Evolutionary conservation across 2,888 invertebrate genomes (phyloP).

Genomic region (Lomographa bimaculata): DNA sequence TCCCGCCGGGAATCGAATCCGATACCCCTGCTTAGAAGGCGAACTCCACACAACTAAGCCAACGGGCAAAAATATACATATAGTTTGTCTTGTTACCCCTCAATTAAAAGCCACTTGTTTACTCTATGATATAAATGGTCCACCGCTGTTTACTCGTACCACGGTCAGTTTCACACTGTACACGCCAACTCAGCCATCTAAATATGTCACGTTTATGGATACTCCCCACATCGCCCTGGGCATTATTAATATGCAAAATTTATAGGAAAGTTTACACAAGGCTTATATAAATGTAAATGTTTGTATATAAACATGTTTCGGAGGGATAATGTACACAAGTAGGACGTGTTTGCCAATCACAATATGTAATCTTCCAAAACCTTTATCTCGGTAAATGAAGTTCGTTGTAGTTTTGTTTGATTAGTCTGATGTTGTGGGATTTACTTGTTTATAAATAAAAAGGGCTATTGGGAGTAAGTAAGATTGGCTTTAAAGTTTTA

Average conservation of each 20-base stretch:
- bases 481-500: too few species aligned
- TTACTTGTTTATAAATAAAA: too few species aligned
- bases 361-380: conserved; percentile 6
- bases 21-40: too few species aligned
- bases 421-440: neutral
- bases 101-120: too few species aligned
- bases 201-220: conserved; percentile 12
- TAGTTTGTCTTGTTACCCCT: too few species aligned
- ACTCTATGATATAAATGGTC: too few species aligned
- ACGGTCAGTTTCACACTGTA: conserved; percentile 5
- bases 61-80: too few species aligned
- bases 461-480: too few species aligned
- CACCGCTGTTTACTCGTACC: conserved; percentile 1
- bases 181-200: conserved; percentile 7
- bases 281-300: conserved; percentile 21
- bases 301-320: conserved; percentile 18
- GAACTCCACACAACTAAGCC: too few species aligned
- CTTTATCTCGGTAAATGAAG: neutral
- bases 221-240: conserved; percentile 9
- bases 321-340: conserved; percentile 2
- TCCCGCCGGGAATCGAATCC: too few species aligned
- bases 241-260: conserved; percentile 29
- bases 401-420: neutral
- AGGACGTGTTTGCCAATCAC: conserved; percentile 12
- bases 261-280: conserved; percentile 19